Base-by-base conservation (phyloP, 2,888 invertebrate species). In the Argyresthia albistria region DNA sequence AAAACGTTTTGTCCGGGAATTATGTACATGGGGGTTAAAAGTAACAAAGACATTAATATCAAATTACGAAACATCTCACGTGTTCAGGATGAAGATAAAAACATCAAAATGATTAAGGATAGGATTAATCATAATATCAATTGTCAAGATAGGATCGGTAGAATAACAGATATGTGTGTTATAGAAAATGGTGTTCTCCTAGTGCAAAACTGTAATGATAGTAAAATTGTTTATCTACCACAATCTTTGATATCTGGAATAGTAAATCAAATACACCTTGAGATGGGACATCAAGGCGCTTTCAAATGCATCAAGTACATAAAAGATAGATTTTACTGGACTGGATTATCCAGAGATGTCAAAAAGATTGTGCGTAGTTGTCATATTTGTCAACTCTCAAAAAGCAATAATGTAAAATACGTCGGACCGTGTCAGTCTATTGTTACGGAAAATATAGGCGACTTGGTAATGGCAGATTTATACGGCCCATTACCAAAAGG, bases 261-360 rank as follows among this genome's bases (percentile, higher is more conserved):
- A n/a, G 39, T 57, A 11, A 46, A 39, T 46, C 50, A 50, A 4
- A 37, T 42, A 3, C 53, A 53, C 35, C 42, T 35, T 4, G 53
- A 57, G 12, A 14, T 57, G 35, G 57, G 57, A 8, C 55, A 57
- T 46, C 51, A 35, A 6, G 57, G 55, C 9, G 39, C 15, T 16
- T 45, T 46, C 12, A 52, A 55, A 12, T 43, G 55, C 7, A 37
- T 47, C 3, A 42, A 35, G 4, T 8, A 53, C 11, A 8, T 55
- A 7, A 36, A 9, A 9, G 36, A 36, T 9, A 7, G 36, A 9
- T 36, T 36, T 9, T 36, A 36, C 9, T 36, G 36, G 36, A 36
- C 9, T 8, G 36, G 36, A 8, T 8, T 36, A 9, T 36, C 36
- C 7, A 36, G 36, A 9, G 36, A 36, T 36, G 9, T 36, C 7